Evolutionary conservation across 2,113 vertebrate genomes (phyloP), one percentile per base, ranked within the genome.

Genomic region (Myxocyprinus asiaticus): DNA sequence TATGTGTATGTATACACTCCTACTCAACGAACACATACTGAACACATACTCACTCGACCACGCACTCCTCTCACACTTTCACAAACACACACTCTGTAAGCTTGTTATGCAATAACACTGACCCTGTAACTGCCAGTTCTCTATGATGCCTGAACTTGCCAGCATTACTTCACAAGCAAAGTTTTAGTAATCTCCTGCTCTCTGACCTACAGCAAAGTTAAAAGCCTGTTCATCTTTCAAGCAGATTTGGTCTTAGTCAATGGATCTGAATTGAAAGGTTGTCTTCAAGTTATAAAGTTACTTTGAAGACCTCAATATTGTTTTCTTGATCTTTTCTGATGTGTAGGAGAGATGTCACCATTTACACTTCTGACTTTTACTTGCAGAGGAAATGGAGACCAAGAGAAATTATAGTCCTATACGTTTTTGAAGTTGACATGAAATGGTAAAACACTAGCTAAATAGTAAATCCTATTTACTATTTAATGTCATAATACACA

Each of bases 1-100:
- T 5, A 33, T 12, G 33, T 45, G 14, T 12, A 12, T 47, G n/a
- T 59, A 59, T 14, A 65, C 7, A 59, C 47, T 76, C 73, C 48
- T 65, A 76, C 73, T 65, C 61, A 0, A 62, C 58, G 58, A 71
- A 55, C 53, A 73, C 56, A 44, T 14, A 45, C 76, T 22, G 58
- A 71, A 55, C 53, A 73, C 56, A 44, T 14, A 45, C 76, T 22
- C 55, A 56, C 9, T 15, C 11, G n/a, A 63, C 45, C 73, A 73
- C 55, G 5, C 62, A 51, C 50, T 73, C 42, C 69, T 53, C 15
- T 17, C 55, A 12, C 43, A 59, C 44, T 67, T 67, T 48, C 47
- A 74, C 44, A 58, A 58, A 58, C 14, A 58, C 6, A 7, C 14
- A 2, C 55, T 58, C 7, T 58, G 55, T 58, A 15, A 48, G 33